Conservation (phyloP, 2,888 invertebrate genomes). For the Mythimna vitellina region DNA sequence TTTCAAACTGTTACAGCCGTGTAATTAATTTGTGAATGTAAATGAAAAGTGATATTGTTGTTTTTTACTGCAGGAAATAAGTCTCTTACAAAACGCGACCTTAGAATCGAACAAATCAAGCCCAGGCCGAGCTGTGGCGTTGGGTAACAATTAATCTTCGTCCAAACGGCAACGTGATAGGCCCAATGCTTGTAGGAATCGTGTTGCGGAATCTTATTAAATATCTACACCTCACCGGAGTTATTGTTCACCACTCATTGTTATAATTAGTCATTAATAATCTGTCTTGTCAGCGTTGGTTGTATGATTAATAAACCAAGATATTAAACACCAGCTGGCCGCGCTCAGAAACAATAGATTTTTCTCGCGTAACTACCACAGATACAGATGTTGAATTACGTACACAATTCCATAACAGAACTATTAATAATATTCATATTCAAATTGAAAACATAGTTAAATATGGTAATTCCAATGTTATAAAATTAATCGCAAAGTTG, state of each 20-base stretch:
- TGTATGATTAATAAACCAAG: constrained; percentile 78
- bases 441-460: constrained; percentile 44
- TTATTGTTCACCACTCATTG: constrained; percentile 86
- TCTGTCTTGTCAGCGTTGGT: constrained; percentile 79
- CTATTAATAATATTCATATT: constrained; percentile 44
- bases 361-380: constrained; percentile 50
- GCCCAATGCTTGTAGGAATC: constrained; percentile 81
- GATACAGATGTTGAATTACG: constrained; percentile 36
- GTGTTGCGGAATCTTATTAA: constrained; percentile 87
- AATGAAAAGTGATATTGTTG: constrained; percentile 67
- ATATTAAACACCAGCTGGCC: constrained; percentile 70
- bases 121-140: constrained; percentile 73
- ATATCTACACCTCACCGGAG: constrained; percentile 78
- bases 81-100: constrained; percentile 70
- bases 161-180: constrained; percentile 82
- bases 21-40: constrained; percentile 62
- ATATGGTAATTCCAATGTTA: constrained; percentile 44
- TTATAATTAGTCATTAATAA: constrained; percentile 87
- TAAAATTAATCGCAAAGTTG: constrained; percentile 44
- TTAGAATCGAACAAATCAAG: constrained; percentile 71
- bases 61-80: constrained; percentile 62
- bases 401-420: constrained; percentile 35
- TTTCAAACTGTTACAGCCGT: constrained; percentile 59
- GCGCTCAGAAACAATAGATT: constrained; percentile 59
- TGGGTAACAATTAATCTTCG: constrained; percentile 84